phyloP scores from a whole-genome alignment of 1,140 invertebrate genomes.

The Eriosoma lanigerum region DNA sequence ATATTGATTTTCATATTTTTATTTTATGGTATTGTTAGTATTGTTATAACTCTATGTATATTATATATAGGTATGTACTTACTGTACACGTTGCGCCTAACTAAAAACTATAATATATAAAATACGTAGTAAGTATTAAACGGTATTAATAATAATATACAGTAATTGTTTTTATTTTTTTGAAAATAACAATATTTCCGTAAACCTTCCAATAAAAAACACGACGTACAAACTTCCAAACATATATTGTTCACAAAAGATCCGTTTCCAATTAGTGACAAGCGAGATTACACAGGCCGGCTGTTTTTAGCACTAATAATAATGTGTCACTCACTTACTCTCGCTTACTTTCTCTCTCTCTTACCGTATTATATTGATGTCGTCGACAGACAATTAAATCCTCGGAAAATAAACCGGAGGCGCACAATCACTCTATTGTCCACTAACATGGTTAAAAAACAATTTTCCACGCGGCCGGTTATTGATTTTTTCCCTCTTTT shows the following conservation, averaged over 20 bases:
- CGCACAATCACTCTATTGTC: conserved; percentile 36
- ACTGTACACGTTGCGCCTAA: no score
- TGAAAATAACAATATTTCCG: not conserved
- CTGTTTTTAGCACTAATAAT: conserved; percentile 38
- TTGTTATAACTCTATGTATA: no score
- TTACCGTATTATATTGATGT: conserved; percentile 13
- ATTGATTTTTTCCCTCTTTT: conserved; percentile 36
- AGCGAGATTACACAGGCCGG: conserved; percentile 17
- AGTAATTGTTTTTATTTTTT: conserved; percentile 14
- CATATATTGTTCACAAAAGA: conserved; percentile 13
- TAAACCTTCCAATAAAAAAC: conserved; percentile 5
- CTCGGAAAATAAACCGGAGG: conserved; percentile 19
- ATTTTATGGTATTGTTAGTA: no score
- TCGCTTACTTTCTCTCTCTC: no score
- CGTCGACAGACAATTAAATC: conserved; percentile 47
- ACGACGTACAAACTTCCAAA: not conserved
- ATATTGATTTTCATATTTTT: no score
- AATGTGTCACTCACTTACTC: conserved; percentile 23
- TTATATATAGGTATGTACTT: no score
- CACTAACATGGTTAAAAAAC: conserved; percentile 49
- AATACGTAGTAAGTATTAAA: no score
- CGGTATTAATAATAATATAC: no score
- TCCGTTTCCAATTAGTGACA: conserved; percentile 46
- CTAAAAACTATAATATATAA: no score
- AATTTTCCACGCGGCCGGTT: conserved; percentile 46